Conservation (phyloP, 2,113 vertebrate species). For the Spizaetus ornatus region DNA sequence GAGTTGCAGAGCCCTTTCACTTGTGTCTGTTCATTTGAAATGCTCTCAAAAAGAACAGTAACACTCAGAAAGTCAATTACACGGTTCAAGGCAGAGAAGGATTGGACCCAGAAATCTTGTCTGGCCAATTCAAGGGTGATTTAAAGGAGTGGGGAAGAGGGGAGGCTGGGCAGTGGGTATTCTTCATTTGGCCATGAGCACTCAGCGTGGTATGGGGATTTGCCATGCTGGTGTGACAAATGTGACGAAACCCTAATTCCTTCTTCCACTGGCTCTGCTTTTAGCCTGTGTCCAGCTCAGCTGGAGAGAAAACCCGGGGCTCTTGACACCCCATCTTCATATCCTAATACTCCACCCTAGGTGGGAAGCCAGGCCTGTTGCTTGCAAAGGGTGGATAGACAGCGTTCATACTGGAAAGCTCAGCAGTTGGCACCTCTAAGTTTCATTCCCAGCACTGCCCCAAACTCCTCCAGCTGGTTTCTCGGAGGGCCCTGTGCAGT, state of each 20-base stretch:
- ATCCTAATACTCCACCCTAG: background rate
- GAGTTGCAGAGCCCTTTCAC: background rate
- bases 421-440: background rate
- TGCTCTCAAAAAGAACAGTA: background rate
- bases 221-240: background rate
- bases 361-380: background rate
- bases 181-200: background rate
- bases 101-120: background rate
- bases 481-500: background rate
- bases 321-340: background rate
- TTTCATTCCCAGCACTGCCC: background rate
- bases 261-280: background rate
- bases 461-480: background rate
- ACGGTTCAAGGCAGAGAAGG: background rate
- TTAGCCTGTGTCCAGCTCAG: background rate
- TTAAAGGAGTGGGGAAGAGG: background rate
- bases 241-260: background rate
- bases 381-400: background rate
- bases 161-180: background rate
- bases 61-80: background rate
- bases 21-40: background rate
- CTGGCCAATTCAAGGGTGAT: background rate
- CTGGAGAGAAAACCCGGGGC: background rate
- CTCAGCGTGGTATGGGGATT: background rate
- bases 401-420: background rate